Conservation (phyloP, 2,888 invertebrate genomes). For the Lasioglossum oenotherae region DNA sequence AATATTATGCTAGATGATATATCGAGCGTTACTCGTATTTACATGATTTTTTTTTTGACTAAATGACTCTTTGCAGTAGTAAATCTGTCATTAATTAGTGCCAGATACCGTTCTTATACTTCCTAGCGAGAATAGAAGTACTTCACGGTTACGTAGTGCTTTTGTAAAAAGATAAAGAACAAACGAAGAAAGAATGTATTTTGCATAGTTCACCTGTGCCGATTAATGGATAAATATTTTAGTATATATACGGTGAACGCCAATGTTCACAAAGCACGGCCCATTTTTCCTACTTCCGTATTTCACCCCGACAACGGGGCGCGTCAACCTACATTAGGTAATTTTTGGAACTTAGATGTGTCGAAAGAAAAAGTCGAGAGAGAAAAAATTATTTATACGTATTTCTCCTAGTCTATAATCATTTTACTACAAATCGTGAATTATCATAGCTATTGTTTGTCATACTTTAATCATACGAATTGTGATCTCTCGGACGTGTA, state of each 20-base stretch:
- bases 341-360: slow-evolving; percentile 44
- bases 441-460: slow-evolving; percentile 42
- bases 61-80: slow-evolving; percentile 35
- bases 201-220: slow-evolving; percentile 47
- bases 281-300: slow-evolving; percentile 64
- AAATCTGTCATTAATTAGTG: slow-evolving; percentile 30
- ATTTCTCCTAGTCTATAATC: slow-evolving; percentile 55
- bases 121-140: slow-evolving; percentile 39
- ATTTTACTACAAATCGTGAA: slow-evolving; percentile 43
- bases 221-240: slow-evolving; percentile 52
- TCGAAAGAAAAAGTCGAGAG: slow-evolving; percentile 30
- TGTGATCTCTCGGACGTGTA: slow-evolving; percentile 34
- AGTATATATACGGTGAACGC: slow-evolving; percentile 54
- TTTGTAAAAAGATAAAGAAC: slow-evolving; percentile 45
- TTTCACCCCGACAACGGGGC: slow-evolving; percentile 45
- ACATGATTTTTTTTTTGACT: slow-evolving; percentile 35
- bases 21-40: slow-evolving; percentile 45
- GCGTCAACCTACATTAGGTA: slow-evolving; percentile 57
- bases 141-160: slow-evolving; percentile 28
- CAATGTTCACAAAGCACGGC: slow-evolving; percentile 62
- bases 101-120: slow-evolving; percentile 46
- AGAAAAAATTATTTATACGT: slow-evolving; percentile 49
- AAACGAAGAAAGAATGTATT: slow-evolving; percentile 34
- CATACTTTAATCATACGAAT: slow-evolving; percentile 38
- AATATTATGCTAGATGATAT: slow-evolving; percentile 50